Conservation (phyloP, 2,113 vertebrate species). For the Smithornis capensis region DNA sequence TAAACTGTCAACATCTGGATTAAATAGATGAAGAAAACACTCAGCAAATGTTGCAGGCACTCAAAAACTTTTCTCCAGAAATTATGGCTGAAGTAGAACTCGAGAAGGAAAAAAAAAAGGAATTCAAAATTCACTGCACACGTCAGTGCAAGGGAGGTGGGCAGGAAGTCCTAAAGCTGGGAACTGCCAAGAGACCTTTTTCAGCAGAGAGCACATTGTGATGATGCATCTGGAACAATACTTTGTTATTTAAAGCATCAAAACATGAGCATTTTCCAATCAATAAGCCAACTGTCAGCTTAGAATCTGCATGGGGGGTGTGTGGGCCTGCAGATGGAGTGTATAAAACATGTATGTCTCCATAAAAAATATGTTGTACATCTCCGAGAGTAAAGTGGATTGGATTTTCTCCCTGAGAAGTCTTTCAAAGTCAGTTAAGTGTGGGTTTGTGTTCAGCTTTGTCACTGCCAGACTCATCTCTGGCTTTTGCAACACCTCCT, state of each 20-base stretch:
- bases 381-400: not conserved
- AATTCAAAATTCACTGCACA: not conserved
- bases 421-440: not conserved
- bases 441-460: not conserved
- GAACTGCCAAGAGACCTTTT: not conserved
- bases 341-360: not conserved
- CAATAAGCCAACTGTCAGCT: not conserved
- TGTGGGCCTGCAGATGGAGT: not conserved
- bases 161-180: not conserved
- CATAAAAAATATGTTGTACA: not conserved
- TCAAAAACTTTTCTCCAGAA: not conserved
- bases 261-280: not conserved
- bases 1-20: constrained; percentile 67
- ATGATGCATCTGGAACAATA: not conserved
- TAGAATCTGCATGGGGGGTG: not conserved
- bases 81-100: not conserved
- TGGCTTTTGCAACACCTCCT: not conserved
- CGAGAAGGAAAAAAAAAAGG: not conserved
- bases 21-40: constrained; percentile 46
- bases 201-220: not conserved
- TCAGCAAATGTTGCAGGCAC: constrained; percentile 9
- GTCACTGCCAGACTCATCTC: not conserved
- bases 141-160: not conserved
- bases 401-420: not conserved
- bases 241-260: not conserved